Conservation (phyloP, 2,888 invertebrate genomes). For the Slavum lentiscoides region DNA sequence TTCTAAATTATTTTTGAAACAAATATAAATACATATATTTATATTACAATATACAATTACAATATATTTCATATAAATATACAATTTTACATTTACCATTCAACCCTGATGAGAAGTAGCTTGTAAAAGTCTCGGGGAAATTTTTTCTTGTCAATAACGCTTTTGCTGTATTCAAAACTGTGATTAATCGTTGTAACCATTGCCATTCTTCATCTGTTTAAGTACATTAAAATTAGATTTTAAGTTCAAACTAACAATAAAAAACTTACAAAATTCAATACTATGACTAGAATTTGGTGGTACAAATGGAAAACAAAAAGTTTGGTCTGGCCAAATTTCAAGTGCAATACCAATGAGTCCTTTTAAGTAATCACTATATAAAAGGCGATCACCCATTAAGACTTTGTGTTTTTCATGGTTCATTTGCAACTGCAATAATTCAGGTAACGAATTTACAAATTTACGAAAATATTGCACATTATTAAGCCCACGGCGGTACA, state of each 20-base stretch:
- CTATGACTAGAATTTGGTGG: conserved; percentile 60
- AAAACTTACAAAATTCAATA: conserved; percentile 45
- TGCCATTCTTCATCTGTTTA: conserved; percentile 62
- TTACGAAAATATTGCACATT: conserved; percentile 64
- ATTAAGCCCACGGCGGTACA: conserved; percentile 60
- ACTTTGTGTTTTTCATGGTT: conserved; percentile 65
- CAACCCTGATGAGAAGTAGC: conserved; percentile 44
- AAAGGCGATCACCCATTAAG: conserved; percentile 65
- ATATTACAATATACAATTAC: conserved; percentile 1
- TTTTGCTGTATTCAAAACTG: conserved; percentile 64
- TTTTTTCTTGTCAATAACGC: conserved; percentile 63
- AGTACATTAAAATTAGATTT: conserved; percentile 42
- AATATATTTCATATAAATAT: conserved; percentile 3
- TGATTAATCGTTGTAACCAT: conserved; percentile 66
- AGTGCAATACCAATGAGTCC: conserved; percentile 64
- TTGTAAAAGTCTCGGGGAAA: conserved; percentile 61
- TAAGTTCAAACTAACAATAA: conserved; percentile 18
- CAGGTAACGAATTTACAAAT: conserved; percentile 62
- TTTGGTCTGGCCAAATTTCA: conserved; percentile 64
- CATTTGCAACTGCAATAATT: conserved; percentile 63
- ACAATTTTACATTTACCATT: conserved; percentile 35
- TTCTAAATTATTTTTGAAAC: conserved; percentile 53
- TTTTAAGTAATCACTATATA: conserved; percentile 67
- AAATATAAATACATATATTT: conserved; percentile 9
- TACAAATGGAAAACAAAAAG: conserved; percentile 62